Evolutionary conservation across 1,140 invertebrate genomes (phyloP), one percentile per base, ranked within the genome.

Genomic region (Leptoteleia sp.): DNA sequence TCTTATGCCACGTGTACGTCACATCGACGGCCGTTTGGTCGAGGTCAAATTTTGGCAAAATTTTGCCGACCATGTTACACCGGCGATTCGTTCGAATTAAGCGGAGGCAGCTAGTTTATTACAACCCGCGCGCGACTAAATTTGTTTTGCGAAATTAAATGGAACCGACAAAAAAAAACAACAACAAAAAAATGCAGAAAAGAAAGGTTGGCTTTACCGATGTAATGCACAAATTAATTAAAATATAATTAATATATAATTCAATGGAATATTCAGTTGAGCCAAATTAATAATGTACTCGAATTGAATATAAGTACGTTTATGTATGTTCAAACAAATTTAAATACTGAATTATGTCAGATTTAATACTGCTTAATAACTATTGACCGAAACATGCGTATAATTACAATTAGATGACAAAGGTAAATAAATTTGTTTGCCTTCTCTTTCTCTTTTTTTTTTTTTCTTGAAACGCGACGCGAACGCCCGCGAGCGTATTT

Each of bases 271-370:
- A 54, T 38, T 54, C 50, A 13, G 19, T 40, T 27, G 17, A 54
- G 16, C 7, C 19, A 16, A 40, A 54, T 54, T 54, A 40, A 54
- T 54, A 40, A 54, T 54, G 50, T 55, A 55, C 15, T 17, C n/a
- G 19, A 4, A 37, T 48, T 33, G 43, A 48, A 62, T 31, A 59
- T 59, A 33, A 29, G 25, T 55, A 27, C 48, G 33, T 35, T 11
- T 15, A 7, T 38, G 31, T 47, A 12, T 11, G 35, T 43, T 45
- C 16, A 8, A 38, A 40, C 11, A 13, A 50, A 22, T 42, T 52
- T 52, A 52, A 64, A 43, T 43, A 64, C 45, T 40, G 33, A 52
- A 64, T 52, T 52, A 37, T 43, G 47, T 52, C 37, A 52, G 42
- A 52, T 64, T 64, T 17, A 50, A 64, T 64, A 37, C 9, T 19